Evolutionary conservation across 2,113 vertebrate species (phyloP).

Genomic region (Jacana jacana): DNA sequence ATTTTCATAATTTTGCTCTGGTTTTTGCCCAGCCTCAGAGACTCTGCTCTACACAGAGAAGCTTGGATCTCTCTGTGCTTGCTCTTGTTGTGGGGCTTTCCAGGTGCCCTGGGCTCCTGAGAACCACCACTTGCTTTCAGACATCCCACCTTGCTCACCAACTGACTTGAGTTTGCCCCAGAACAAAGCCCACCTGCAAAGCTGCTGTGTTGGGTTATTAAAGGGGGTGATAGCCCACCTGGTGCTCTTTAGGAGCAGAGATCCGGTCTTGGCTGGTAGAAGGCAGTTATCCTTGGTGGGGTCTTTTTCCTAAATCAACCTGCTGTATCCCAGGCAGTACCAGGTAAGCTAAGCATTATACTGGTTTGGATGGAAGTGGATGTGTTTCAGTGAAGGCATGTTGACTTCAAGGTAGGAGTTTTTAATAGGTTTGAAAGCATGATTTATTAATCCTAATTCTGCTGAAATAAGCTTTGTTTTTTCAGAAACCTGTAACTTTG

Average conservation of each 20-base stretch:
- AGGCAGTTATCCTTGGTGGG: accelerated
- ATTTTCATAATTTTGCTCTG: not conserved
- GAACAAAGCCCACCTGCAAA: not conserved
- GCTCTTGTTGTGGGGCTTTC: not conserved
- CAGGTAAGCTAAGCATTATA: not conserved
- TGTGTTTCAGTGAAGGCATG: accelerated
- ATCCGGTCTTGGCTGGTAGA: accelerated
- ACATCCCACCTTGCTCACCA: not conserved
- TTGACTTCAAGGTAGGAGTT: not conserved
- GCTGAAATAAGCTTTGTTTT: not conserved
- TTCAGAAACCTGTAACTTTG: not conserved
- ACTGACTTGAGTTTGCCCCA: not conserved
- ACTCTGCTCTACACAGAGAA: too few species aligned
- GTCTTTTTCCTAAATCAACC: accelerated
- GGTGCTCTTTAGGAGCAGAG: accelerated
- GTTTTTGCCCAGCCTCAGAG: not conserved
- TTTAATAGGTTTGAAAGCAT: accelerated
- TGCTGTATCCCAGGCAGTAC: accelerated
- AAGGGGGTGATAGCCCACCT: accelerated
- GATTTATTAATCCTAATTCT: not conserved
- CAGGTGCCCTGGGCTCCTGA: not conserved
- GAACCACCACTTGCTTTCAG: not conserved
- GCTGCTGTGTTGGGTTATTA: not conserved
- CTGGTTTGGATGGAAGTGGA: not conserved
- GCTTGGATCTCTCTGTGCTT: not conserved